Percentiles rank a stretch among this genome's conserved stretches.
Conservation (phyloP, 2,113 vertebrate genomes). For the Geococcyx californianus region DNA sequence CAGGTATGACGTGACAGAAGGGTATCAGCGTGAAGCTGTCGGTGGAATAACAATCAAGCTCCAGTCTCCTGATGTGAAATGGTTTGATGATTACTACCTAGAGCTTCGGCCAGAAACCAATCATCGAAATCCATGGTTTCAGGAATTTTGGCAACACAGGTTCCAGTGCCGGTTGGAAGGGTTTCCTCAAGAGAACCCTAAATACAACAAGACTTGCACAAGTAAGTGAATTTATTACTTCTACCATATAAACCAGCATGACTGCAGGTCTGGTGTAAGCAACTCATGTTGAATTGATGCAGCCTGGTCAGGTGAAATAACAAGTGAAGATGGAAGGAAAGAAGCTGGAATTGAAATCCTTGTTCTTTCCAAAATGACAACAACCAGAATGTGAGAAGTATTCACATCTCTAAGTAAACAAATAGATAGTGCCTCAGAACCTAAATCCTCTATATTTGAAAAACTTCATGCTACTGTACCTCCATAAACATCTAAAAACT, state of each 20-base stretch:
- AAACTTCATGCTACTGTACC: not conserved
- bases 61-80: conserved; percentile 96
- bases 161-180: conserved; percentile 94
- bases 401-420: not conserved
- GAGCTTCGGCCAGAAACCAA: conserved; percentile 94
- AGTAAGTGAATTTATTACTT: conserved; percentile 80
- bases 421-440: not conserved
- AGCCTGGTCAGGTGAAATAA: not conserved
- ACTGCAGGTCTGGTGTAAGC: not conserved
- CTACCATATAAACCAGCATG: not conserved
- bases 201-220: conserved; percentile 94
- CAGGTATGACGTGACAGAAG: conserved; percentile 95
- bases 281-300: not conserved
- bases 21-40: conserved; percentile 90
- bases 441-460: not conserved
- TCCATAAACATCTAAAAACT: not conserved
- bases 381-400: not conserved
- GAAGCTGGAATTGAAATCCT: not conserved
- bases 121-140: conserved; percentile 95
- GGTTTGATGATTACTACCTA: conserved; percentile 99
- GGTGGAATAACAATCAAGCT: conserved; percentile 99
- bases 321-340: not conserved
- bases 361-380: not conserved
- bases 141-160: conserved; percentile 96
- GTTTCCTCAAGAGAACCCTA: conserved; percentile 88